Percentiles rank a stretch among this genome's conserved stretches.
These are phyloP conservation scores for Agonopterix heracliana DNA, from an alignment of 2,888 invertebrate genomes.

Conservation along the genomic window DNA sequence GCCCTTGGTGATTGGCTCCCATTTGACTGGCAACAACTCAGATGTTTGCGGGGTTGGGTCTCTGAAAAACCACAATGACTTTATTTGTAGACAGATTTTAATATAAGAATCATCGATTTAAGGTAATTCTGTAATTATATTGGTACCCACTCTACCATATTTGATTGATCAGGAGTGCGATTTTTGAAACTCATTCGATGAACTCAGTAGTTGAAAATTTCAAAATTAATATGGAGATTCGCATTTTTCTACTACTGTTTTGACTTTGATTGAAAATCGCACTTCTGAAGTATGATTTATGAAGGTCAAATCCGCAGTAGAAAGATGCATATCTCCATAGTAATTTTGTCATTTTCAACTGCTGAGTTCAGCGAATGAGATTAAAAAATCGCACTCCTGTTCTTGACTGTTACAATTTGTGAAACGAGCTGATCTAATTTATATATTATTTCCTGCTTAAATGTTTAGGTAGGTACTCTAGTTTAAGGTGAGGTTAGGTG, in stretches of 20 bases:
- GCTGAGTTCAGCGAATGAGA: no score
- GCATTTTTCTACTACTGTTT: no score
- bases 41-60: conserved; percentile 5
- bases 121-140: not conserved
- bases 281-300: no score
- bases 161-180: no score
- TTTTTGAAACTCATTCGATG: no score
- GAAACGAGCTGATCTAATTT: not conserved
- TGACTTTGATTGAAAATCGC: no score
- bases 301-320: no score
- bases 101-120: not conserved
- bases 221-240: no score
- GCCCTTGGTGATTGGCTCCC: conserved; percentile 1
- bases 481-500: not conserved
- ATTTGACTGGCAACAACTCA: conserved; percentile 7
- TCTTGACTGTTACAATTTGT: not conserved
- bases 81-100: not conserved
- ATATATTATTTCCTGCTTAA: not conserved
- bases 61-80: not conserved
- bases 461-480: not conserved
- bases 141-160: not conserved
- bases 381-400: no score
- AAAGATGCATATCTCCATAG: no score
- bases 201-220: no score
- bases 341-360: no score